Evolutionary conservation across 2,113 vertebrate genomes (phyloP), one percentile per base, ranked within the genome.

Genomic region (Aspidoscelis tigris): DNA sequence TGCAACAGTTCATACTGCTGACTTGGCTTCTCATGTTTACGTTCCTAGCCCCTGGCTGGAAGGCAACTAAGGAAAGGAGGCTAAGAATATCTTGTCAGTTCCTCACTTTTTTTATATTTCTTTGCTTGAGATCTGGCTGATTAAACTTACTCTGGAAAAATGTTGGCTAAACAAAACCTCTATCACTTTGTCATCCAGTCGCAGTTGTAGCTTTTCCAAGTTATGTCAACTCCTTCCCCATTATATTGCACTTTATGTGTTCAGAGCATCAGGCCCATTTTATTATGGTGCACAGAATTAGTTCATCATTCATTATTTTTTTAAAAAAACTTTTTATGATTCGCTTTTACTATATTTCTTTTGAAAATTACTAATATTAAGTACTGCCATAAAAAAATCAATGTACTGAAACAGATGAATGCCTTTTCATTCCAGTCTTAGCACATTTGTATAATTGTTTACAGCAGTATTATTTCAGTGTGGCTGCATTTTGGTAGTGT

Each of bases 371-470:
- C 2, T 83, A 88, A 87, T 90, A 92, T 90, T 93, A 90, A 93
- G 88, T 90, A 84, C 80, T 78, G 81, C 33, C 82, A 50, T 89
- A 88, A 91, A 89, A 88, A 88, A 77, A 86, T 33, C 77, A 75
- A n/a, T 53, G 41, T 41, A 44, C 68, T 65, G 85, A 91, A 91
- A 89, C 85, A 83, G 92, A 86, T 39, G 21, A 70, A 53, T 87
- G 58, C 1, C 0, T 77, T 89, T 90, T 91, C 87, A 82, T 84
- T 80, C 55, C 75, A 88, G 81, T 84, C 87, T 91, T 86, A 92
- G 89, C 88, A 92, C 86, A 86, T 88, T 88, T 78, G 88, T 88
- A 81, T 87, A 89, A 90, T 83, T 90, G 86, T 93, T 93, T 92
- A 90, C 80, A 91, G 80, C 83, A 86, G 86, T 89, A 89, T 89